Conservation (phyloP, 2,113 vertebrate genomes). For the Sinocyclocheilus grahami region DNA sequence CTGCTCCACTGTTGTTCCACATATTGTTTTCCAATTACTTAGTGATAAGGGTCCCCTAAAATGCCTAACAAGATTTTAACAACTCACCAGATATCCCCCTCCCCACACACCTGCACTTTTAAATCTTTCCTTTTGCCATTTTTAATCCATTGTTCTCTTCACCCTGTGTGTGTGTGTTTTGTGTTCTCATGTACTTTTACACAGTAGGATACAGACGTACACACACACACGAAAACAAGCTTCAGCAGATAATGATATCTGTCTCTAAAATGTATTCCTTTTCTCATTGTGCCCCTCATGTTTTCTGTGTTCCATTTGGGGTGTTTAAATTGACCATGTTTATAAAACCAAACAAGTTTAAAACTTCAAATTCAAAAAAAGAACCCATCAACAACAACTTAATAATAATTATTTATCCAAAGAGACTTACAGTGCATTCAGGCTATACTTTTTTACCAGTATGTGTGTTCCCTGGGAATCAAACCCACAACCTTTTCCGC, state of each 20-base stretch:
- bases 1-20: conserved; percentile 35
- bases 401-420: too few species aligned
- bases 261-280: background rate
- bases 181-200: background rate
- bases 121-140: background rate
- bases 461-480: too few species aligned
- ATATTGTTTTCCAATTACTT: conserved; percentile 22
- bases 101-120: background rate
- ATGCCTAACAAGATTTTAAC: conserved; percentile 8
- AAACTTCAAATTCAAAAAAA: background rate
- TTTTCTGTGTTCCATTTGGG: background rate
- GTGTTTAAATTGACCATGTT: background rate
- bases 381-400: background rate
- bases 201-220: background rate
- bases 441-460: too few species aligned
- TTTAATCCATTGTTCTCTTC: conserved; percentile 1
- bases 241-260: background rate
- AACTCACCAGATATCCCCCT: background rate
- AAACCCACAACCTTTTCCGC: too few species aligned
- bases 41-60: background rate
- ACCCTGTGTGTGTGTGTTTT: background rate
- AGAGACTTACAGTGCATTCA: too few species aligned
- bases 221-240: background rate
- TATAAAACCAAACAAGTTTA: background rate
- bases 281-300: background rate